These are phyloP conservation scores for Drosophila niveifrons DNA, from an alignment of 2,888 invertebrate species.

Conservation along the genomic window DNA sequence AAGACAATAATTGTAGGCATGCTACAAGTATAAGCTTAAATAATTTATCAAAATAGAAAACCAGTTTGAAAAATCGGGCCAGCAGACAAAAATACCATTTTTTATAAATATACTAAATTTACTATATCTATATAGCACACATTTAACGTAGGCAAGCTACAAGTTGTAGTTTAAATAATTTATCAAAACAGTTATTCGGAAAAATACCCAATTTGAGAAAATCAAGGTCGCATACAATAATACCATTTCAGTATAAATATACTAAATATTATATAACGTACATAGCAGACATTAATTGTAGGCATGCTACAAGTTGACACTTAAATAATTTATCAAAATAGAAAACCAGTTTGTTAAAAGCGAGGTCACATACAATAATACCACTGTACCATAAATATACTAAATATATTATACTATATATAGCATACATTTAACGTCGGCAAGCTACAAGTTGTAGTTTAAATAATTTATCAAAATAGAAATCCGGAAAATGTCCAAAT, in stretches of 20 bases:
- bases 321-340: slow-evolving; percentile 78
- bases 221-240: neutral
- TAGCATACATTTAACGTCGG: no score
- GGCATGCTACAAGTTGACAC: slow-evolving; percentile 59
- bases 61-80: slow-evolving; percentile 18
- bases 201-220: slow-evolving; percentile 17
- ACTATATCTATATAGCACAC: no score
- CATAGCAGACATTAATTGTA: no score
- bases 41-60: slow-evolving; percentile 76
- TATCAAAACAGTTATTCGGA: slow-evolving; percentile 67
- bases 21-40: slow-evolving; percentile 75
- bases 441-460: slow-evolving; percentile 69
- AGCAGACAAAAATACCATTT: neutral
- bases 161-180: slow-evolving; percentile 78
- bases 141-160: slow-evolving; percentile 39
- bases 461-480: slow-evolving; percentile 77
- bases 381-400: no score
- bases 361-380: neutral
- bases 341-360: slow-evolving; percentile 54
- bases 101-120: no score
- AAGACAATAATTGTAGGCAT: no score
- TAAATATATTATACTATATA: no score
- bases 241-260: no score
- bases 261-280: no score
- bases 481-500: slow-evolving; percentile 54